phyloP scores from a whole-genome alignment of 2,888 invertebrate species.

The Willowsia nigromaculata region DNA sequence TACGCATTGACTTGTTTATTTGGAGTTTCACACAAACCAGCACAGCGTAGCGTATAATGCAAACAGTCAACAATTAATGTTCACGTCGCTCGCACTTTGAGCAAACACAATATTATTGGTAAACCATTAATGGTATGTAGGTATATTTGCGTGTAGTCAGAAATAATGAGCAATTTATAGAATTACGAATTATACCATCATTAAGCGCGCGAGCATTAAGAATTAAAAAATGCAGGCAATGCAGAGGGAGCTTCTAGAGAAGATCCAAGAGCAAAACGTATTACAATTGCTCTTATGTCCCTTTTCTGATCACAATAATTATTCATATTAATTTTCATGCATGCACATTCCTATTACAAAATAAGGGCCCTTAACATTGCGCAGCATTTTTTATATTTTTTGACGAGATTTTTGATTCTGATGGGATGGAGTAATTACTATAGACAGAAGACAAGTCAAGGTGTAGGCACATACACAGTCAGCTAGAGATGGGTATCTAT shows the following conservation, averaged over 20 bases:
- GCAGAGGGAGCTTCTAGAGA: neutral
- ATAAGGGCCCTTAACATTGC: constrained; percentile 9
- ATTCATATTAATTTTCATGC: neutral
- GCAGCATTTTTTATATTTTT: neutral
- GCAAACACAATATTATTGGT: too few species aligned
- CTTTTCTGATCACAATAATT: neutral
- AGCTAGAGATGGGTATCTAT: neutral
- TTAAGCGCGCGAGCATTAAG: too few species aligned
- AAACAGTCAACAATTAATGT: too few species aligned
- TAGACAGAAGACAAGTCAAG: constrained; percentile 31
- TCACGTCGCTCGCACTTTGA: too few species aligned
- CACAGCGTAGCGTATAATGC: too few species aligned
- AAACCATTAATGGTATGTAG: too few species aligned
- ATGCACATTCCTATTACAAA: neutral
- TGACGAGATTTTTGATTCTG: neutral
- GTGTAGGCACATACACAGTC: constrained; percentile 24
- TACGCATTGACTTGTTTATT: too few species aligned
- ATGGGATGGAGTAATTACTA: constrained; percentile 33
- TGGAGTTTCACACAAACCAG: too few species aligned
- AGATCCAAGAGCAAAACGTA: neutral
- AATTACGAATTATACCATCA: too few species aligned
- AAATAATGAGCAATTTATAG: too few species aligned
- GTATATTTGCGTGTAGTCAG: too few species aligned
- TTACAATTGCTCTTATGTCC: neutral
- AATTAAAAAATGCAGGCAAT: too few species aligned